Base-by-base conservation (phyloP, 2,888 invertebrate species). In the Himalopsyche japonica region DNA sequence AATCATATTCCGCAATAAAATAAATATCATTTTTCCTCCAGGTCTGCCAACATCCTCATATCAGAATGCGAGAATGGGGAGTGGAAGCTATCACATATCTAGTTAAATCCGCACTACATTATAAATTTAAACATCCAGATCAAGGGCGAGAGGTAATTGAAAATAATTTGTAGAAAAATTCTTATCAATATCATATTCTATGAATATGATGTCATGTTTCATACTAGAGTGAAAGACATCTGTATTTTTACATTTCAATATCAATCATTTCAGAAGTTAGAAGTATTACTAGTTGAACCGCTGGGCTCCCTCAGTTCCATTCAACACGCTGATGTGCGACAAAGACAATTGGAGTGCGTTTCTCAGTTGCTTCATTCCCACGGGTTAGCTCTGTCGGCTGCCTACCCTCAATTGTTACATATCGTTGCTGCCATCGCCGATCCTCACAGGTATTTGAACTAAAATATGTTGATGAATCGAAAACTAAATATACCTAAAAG, bases 21-120 rank as follows among this genome's bases (percentile, higher is more conserved):
- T 32, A 32, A 37, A 37, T 37, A 10, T n/a, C 37, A 3, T 7
- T 15, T 77, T 10, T 37, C 77, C 47, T 80, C 1, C 87, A 92
- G 91, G 92, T 92, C 8, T 98, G 98, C 89, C 97, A 98, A 89
- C 98, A 98, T 91, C 97, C 98, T 0, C 98, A 98, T 89, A 97
- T 97, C 87, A 92, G 97, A 87, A 97, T 99, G 97, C 93, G 99
- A 49, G 98, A 98, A 90, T 99, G 98, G 98, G 99, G 99, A 0
- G 98, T 98, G 0, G 98, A 98, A 90, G 98, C 98, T 0, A 95
- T 99, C 82, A 98, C 99, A 0, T 97, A 97, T 89, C 92, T 99
- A 78, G 98, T 99, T 0, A 97, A 97, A 90, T 96, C 97, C 0
- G 98, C 98, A 2, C 93, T 99, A 87, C 96, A 96, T 87, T 96